These are phyloP conservation scores for Eupithecia dodoneata DNA, from an alignment of 2,888 invertebrate species.

Conservation along the genomic window DNA sequence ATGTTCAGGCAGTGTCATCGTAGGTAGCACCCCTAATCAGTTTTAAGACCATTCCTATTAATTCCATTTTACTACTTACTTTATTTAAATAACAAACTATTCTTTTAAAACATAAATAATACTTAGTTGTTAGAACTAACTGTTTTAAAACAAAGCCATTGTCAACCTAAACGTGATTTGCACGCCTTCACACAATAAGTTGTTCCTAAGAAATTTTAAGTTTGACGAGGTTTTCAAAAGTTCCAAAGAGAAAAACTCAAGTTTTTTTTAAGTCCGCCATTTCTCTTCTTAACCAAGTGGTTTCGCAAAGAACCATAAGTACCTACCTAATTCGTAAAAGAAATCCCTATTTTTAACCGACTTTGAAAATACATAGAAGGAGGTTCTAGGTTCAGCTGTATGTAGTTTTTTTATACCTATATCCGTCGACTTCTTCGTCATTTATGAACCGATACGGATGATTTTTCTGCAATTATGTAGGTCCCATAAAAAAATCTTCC, in stretches of 20 bases:
- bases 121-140: too few species aligned
- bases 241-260: not conserved
- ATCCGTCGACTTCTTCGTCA: too few species aligned
- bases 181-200: slow-evolving; percentile 4
- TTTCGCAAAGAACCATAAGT: not conserved
- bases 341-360: not conserved
- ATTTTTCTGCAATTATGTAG: too few species aligned
- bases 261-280: not conserved
- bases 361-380: too few species aligned
- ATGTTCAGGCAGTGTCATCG: slow-evolving; percentile 10
- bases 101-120: too few species aligned
- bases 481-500: too few species aligned
- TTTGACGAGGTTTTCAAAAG: not conserved
- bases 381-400: too few species aligned
- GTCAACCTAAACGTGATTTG: not conserved
- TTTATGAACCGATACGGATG: too few species aligned
- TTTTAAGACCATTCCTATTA: not conserved
- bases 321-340: not conserved
- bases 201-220: not conserved
- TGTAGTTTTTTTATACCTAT: too few species aligned
- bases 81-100: not conserved
- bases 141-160: not conserved
- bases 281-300: not conserved
- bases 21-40: not conserved
- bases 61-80: not conserved